Base-by-base conservation (phyloP, 1,140 invertebrate genomes). In the Vollenhovia emeryi region DNA sequence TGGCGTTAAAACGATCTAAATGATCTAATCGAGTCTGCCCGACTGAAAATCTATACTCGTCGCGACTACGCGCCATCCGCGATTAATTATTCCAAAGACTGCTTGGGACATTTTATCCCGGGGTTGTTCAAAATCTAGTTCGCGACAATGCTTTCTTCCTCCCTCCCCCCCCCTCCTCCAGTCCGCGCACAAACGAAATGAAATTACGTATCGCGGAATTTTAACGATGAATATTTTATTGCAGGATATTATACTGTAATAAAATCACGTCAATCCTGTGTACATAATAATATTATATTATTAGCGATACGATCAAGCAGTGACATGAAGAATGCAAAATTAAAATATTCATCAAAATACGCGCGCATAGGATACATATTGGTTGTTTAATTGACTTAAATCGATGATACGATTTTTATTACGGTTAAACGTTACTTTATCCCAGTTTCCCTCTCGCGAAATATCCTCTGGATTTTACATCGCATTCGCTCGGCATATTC, bases 1-100 rank as follows among this genome's bases (percentile, higher is more conserved):
- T 30, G 36, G 24, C 36, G 48, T 80, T 71, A 80, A 82, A 73
- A 73, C 36, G 68, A 82, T 82, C 66, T 57, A 45, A 57, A 73
- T 59, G 78, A 82, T 82, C 50, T 82, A 82, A 73, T 80, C 64
- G 78, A 71, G 64, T 18, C 11, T n/a, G n/a, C 33, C 7, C 36
- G 50, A 43, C 33, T 30, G 43, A 71, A 80, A 80, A 69, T 69
- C 52, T 40, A 50, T 66, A n/a, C 24, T 18, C 24, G 7, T 27
- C 40, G n/a, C 57, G 21, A 66, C 55, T 11, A 21, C 40, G 0
- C 7, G 40, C 11, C 7, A 27, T 43, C 18, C 30, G 60, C 15
- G 24, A n/a, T n/a, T 82, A 33, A 82, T 24, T 40, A 59, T 45
- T 43, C 52, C 21, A 50, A 68, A 64, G 27, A 9, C 0, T 48